phyloP scores from a whole-genome alignment of 2,888 invertebrate genomes.

The Drosophila borealis region DNA sequence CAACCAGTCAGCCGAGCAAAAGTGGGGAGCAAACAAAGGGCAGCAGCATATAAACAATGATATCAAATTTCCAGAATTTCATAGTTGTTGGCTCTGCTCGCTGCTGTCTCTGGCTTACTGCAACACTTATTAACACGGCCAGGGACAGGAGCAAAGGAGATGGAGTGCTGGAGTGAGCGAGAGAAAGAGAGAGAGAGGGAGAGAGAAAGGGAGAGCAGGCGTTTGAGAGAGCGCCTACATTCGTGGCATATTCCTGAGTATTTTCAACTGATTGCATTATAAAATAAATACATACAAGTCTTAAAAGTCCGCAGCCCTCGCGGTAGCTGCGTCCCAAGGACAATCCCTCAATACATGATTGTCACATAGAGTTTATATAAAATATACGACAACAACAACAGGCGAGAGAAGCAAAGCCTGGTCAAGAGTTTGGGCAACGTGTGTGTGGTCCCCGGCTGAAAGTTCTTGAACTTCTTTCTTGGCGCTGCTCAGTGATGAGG shows the following conservation, averaged over 20 bases:
- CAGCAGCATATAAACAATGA: constrained; percentile 78
- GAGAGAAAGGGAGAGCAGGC: background rate
- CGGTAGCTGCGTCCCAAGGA: constrained; percentile 74
- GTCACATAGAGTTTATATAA: constrained; percentile 71
- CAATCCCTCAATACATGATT: constrained; percentile 58
- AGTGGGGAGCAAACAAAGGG: constrained; percentile 78
- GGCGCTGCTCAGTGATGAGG: constrained; percentile 69
- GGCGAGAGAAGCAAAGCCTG: constrained; percentile 31
- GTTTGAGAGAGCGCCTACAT: constrained; percentile 41
- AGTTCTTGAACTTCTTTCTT: constrained; percentile 38
- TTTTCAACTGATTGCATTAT: constrained; percentile 68
- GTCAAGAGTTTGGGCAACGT: constrained; percentile 21
- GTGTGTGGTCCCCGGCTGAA: constrained; percentile 50
- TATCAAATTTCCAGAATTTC: constrained; percentile 75
- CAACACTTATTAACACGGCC: constrained; percentile 77
- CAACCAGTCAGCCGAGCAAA: constrained; percentile 51
- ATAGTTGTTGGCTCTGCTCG: constrained; percentile 63
- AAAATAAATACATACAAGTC: constrained; percentile 55
- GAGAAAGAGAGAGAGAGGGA: constrained; percentile 7
- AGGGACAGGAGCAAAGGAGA: constrained; percentile 10
- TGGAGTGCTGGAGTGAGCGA: constrained; percentile 6
- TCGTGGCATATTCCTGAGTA: constrained; percentile 36
- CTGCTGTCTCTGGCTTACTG: constrained; percentile 49
- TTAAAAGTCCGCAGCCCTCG: constrained; percentile 47
- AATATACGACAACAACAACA: constrained; percentile 41